phyloP scores from a whole-genome alignment of 30 jellyfish, hydroid and myxozoan species.

The Morbakka virulenta region DNA sequence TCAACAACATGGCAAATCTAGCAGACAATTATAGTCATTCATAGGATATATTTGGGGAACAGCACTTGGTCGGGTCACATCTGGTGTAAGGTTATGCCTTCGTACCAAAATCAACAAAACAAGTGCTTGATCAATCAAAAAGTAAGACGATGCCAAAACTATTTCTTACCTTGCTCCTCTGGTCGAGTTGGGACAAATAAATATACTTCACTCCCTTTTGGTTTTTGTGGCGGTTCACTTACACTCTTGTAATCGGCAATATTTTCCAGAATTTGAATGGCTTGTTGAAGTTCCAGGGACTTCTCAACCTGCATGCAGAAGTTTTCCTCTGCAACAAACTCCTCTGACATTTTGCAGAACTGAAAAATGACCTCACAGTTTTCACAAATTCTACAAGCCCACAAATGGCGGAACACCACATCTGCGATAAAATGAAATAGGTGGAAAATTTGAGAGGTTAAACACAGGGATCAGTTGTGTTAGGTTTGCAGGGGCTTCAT shows the following conservation, averaged over 20 bases:
- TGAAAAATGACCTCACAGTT: background rate
- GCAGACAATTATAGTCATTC: too few relatives aligned
- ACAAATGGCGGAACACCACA: background rate
- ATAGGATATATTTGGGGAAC: too few relatives aligned
- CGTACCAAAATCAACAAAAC: too few relatives aligned
- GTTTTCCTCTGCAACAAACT: slow-evolving; percentile 30
- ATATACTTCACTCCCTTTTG: slow-evolving; percentile 89
- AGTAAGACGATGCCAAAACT: too few relatives aligned
- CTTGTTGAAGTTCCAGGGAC: slow-evolving; percentile 78
- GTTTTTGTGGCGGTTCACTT: slow-evolving; percentile 80
- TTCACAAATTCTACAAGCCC: background rate
- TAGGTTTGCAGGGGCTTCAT: too few relatives aligned
- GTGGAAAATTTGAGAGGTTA: too few relatives aligned
- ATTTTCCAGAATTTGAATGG: slow-evolving; percentile 75
- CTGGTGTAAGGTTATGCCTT: too few relatives aligned
- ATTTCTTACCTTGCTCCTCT: slow-evolving; percentile 77
- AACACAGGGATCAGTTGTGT: too few relatives aligned
- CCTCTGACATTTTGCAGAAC: slow-evolving; percentile 34
- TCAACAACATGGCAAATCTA: too few relatives aligned
- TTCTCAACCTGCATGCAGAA: slow-evolving; percentile 59
- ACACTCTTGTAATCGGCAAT: slow-evolving; percentile 59
- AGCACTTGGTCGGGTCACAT: too few relatives aligned
- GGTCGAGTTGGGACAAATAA: slow-evolving; percentile 54
- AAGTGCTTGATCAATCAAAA: too few relatives aligned
- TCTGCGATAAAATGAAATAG: too few relatives aligned